These are phyloP conservation scores for Dryoscopus gambensis DNA, from an alignment of 2,113 vertebrate species.

Conservation along the genomic window DNA sequence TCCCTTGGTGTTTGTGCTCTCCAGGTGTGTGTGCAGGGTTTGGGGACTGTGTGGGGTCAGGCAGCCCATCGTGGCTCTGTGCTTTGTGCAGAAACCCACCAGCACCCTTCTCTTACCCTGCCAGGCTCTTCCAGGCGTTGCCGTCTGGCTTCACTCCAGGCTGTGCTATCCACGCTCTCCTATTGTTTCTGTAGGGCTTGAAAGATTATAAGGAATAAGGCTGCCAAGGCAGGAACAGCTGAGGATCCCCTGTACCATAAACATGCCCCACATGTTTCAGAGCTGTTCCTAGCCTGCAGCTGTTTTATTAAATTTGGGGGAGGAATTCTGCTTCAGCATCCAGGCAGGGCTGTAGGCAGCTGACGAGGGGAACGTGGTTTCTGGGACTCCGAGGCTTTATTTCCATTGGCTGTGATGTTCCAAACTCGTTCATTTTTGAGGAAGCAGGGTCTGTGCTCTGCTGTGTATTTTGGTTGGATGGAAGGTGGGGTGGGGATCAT, in stretches of 20 bases:
- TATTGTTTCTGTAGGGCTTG: not conserved
- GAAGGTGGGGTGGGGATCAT: not conserved
- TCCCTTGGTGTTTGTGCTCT: not conserved
- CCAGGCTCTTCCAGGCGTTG: not conserved
- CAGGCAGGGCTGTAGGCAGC: not conserved
- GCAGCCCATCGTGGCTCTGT: not conserved
- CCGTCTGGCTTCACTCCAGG: not conserved
- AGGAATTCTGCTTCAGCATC: not conserved
- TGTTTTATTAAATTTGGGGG: not conserved
- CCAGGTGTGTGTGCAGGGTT: not conserved
- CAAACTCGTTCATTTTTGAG: rapidly evolving
- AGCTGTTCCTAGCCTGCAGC: not conserved
- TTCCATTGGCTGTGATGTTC: not conserved
- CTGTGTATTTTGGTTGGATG: not conserved
- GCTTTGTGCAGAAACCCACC: not conserved
- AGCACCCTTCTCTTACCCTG: not conserved
- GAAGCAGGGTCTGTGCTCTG: not conserved
- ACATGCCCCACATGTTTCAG: not conserved
- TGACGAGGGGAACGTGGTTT: not conserved
- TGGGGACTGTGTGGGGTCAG: not conserved
- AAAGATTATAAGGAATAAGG: not conserved
- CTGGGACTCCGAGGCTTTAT: not conserved
- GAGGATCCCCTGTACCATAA: not conserved
- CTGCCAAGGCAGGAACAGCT: not conserved
- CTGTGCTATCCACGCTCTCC: rapidly evolving